Base-by-base conservation (phyloP, 2,797 vertebrate genomes). In the Ctenochaetus hawaiiensis region DNA sequence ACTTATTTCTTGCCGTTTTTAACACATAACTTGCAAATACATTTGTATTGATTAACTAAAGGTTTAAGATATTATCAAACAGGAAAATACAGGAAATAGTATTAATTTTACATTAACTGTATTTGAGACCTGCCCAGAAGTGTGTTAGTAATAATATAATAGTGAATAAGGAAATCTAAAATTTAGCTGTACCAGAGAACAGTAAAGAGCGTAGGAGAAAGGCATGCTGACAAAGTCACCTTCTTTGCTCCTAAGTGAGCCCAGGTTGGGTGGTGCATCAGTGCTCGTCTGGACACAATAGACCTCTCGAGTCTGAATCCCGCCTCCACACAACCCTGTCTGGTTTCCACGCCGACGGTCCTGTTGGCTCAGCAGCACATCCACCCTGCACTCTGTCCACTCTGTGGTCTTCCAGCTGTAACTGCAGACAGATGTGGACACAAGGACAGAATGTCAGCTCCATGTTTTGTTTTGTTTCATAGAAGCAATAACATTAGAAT, bases 351-450 rank as follows among this genome's bases (percentile, higher is more conserved):
- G 91, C 9, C 98, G 94, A 74, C 97, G 97, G 90, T 99, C 98
- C 91, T 99, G 98, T 37, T 99, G 98, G 87, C 96, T 99, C 4
- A 99, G 96, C 45, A 99, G 92, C 11, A 96, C 90, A 75, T 99
- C 97, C 0, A 99, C 96, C 1, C 96, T 95, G 69, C 98, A 99
- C 62, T 99, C 98, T 0, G 94, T 97, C 98, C 98, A 99, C 85
- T 98, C 97, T 0, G 97, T 96, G 13, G 95, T 95, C 83, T 94
- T 96, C 98, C 98, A 99, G 49, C 84, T 94, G n/a, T 97, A 98
- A 66, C 98, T 99, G 86, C 30, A 16, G 52, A 76, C 6, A 72
- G 30, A 73, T 18, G 6, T 20, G 54, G 62, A 23, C 22, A 62
- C 1, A 51, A 10, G 20, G n/a, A 5, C 47, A 64, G 10, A 3